Evolutionary conservation across 2,888 invertebrate species (phyloP), one percentile per base, ranked within the genome.

Genomic region (Acleris cristana): DNA sequence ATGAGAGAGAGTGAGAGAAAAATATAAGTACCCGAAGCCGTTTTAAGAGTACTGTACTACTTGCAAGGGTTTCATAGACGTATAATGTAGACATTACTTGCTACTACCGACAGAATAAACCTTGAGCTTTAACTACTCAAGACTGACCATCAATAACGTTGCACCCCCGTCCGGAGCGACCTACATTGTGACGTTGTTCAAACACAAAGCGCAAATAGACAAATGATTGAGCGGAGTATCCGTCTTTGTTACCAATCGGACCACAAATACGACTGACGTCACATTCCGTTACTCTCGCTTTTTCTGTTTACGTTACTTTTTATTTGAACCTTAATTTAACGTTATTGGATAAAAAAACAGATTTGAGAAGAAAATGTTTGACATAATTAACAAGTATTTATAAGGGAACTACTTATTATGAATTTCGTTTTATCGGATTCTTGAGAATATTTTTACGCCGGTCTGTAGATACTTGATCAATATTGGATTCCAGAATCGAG

Each of bases 171-270:
- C 26, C 26, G 16, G 16, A 12, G 14, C n/a, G 19, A 44, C 56
- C 55, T 16, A 18, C 34, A 55, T 12, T 12, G 56, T 40, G 40
- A 21, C 58, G 26, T 45, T 48, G 58, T 48, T 45, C 58, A 58
- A 58, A 58, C 26, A 58, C 8, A 7, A 2, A 18, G 45, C 5
- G n/a, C 58, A 48, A 58, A 48, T 48, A 45, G 26, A 58, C 44
- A 58, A 58, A 58, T 58, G 58, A 58, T 58, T 26, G 23, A 58
- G 23, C n/a, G 48, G 48, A 44, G 21, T 45, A 23, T 57, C 45
- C 45, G 23, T 57, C 12, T n/a, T 26, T 18, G 48, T 26, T 48
- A 23, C 45, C 2, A 26, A 44, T 58, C 14, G n/a, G 0, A 26
- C 18, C 48, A n/a, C 16, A 26, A 48, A 48, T 44, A 56, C 26